Base-by-base conservation (phyloP, 2,797 vertebrate species). In the Rhadinocentrus ornatus region DNA sequence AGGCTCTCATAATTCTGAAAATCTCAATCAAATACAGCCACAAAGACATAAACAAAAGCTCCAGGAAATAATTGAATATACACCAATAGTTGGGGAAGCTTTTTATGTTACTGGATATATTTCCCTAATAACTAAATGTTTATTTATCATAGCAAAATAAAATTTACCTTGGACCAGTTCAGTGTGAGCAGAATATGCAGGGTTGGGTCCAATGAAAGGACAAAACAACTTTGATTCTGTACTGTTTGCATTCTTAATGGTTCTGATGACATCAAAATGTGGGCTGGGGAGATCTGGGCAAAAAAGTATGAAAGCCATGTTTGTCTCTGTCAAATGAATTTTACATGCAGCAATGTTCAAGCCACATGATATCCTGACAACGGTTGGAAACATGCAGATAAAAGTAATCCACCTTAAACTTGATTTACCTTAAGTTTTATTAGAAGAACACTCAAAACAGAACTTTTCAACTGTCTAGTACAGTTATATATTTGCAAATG, bases 261-360 rank as follows among this genome's bases (percentile, higher is more conserved):
- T 81, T 85, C 81, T 91, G 89, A 93, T 92, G 90, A 94, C 91
- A 91, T 95, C 92, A 92, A 90, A 90, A 86, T 88, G 94, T 94
- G 91, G 93, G 93, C 77, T 67, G 70, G 29, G 67, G 81, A 81
- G 75, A 88, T 69, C 69, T 16, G 37, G 39, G 65, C 34, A 67
- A 57, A 59, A 50, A 31, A 66, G 76, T 7, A 88, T 94, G 89
- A 95, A 94, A 92, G 92, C 84, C 85, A 80, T 84, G 85, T 81
- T 91, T 94, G 94, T 95, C 93, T 88, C 77, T 71, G 46, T 69
- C 55, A 18, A 55, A 91, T 88, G 73, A 89, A 91, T 91, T 89
- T 86, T 70, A 86, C 87, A 93, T 93, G 77, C 73, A 29, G 39
- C 55, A 78, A 56, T 78, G 69, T 46, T 76, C 74, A 57, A 75